phyloP scores from a whole-genome alignment of 2,113 vertebrate species.

The Ahaetulla prasina region DNA sequence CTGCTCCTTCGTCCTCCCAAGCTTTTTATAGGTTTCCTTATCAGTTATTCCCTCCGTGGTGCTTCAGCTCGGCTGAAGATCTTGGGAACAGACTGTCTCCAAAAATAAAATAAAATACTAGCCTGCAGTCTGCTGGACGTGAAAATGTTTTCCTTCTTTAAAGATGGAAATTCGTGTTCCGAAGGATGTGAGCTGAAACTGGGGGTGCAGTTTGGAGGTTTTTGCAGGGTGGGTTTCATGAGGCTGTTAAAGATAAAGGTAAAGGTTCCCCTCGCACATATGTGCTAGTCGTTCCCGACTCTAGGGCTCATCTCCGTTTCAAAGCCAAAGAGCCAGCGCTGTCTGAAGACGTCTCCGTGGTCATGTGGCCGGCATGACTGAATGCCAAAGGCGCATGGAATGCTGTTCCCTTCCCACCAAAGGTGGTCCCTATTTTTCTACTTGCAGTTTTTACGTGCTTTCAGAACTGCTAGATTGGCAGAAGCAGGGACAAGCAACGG shows the following conservation, averaged over 20 bases:
- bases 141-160: not conserved
- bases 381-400: too few species aligned
- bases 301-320: too few species aligned
- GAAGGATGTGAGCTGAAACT: not conserved
- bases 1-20: constrained; percentile 3
- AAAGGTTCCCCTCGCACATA: too few species aligned
- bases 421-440: too few species aligned
- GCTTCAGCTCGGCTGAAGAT: not conserved
- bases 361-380: too few species aligned
- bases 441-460: too few species aligned
- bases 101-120: not conserved
- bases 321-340: too few species aligned
- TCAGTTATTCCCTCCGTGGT: not conserved
- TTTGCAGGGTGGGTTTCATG: not conserved
- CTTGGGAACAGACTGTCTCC: not conserved
- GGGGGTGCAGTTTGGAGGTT: not conserved
- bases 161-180: not conserved
- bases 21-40: not conserved
- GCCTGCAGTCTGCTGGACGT: not conserved
- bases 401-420: too few species aligned
- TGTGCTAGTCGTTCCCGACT: too few species aligned
- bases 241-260: not conserved
- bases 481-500: too few species aligned
- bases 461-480: too few species aligned
- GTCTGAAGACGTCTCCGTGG: too few species aligned